Evolutionary conservation across 2,113 vertebrate genomes (phyloP).

Genomic region (Seriola aureovittata): DNA sequence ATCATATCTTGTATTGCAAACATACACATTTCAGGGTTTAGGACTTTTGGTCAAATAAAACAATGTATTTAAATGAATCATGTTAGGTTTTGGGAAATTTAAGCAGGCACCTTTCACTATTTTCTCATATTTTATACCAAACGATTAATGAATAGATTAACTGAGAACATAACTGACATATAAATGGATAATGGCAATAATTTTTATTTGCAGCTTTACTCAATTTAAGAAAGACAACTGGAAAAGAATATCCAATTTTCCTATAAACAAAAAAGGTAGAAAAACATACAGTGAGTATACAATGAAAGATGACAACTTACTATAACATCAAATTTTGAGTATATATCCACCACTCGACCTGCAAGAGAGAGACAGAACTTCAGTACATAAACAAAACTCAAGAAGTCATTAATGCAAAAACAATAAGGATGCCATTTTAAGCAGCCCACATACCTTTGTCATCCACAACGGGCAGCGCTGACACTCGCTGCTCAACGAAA

Average conservation of each 20-base stretch:
- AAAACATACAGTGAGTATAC: not conserved
- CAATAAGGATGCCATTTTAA: not conserved
- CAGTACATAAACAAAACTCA: not conserved
- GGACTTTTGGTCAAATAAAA: not conserved
- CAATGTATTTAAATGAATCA: not conserved
- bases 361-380: constrained; percentile 42
- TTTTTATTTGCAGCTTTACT: not conserved
- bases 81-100: not conserved
- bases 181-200: not conserved
- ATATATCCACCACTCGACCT: constrained; percentile 97
- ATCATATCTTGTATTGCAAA: too few species aligned
- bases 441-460: constrained; percentile 87
- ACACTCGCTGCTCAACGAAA: constrained; percentile 97
- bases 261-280: not conserved
- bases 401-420: not conserved
- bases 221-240: not conserved
- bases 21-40: too few species aligned
- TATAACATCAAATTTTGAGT: constrained; percentile 98
- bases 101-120: too few species aligned
- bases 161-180: too few species aligned
- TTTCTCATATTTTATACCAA: not conserved
- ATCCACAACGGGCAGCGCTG: constrained; percentile 94
- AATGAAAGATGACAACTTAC: constrained; percentile 86
- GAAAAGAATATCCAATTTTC: not conserved
- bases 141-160: too few species aligned